Conservation (phyloP, 2,113 vertebrate species). For the Ageneiosus marmoratus region DNA sequence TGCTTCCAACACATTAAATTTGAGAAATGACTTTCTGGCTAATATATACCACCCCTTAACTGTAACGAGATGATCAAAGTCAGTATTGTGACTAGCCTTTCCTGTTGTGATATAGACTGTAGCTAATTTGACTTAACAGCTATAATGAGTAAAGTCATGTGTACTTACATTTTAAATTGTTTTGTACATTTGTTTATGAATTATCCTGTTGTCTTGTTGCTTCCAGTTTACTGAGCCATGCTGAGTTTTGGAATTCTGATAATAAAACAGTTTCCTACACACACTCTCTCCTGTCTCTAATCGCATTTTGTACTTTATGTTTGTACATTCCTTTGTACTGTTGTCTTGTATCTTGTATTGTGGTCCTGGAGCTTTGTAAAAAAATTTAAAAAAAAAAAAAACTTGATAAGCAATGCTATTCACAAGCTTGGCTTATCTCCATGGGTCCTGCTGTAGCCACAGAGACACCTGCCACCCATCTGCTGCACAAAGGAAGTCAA, state of each 20-base stretch:
- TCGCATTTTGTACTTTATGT: neutral
- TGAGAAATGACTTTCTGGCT: too few species aligned
- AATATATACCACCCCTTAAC: too few species aligned
- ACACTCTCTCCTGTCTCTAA: neutral
- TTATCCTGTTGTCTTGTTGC: neutral
- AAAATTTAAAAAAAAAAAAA: neutral
- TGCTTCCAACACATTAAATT: too few species aligned
- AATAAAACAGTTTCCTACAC: neutral
- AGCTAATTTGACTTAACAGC: too few species aligned
- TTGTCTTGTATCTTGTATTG: neutral
- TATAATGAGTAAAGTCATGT: too few species aligned
- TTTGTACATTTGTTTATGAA: neutral
- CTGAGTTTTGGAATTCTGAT: neutral
- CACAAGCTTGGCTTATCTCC: constrained; percentile 59
- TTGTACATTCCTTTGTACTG: neutral
- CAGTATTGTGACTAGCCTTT: too few species aligned
- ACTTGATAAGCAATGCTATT: neutral
- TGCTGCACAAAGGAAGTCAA: constrained; percentile 48
- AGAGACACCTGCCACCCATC: constrained; percentile 61
- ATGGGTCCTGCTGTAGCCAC: constrained; percentile 64
- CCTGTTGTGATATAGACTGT: too few species aligned
- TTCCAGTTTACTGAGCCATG: neutral
- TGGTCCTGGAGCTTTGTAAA: neutral
- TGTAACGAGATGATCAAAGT: too few species aligned
- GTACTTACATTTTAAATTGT: too few species aligned